Percentiles rank a stretch among this genome's conserved stretches.
Evolutionary conservation across 2,888 invertebrate species (phyloP).

Genomic region (Scaptomyza parva): DNA sequence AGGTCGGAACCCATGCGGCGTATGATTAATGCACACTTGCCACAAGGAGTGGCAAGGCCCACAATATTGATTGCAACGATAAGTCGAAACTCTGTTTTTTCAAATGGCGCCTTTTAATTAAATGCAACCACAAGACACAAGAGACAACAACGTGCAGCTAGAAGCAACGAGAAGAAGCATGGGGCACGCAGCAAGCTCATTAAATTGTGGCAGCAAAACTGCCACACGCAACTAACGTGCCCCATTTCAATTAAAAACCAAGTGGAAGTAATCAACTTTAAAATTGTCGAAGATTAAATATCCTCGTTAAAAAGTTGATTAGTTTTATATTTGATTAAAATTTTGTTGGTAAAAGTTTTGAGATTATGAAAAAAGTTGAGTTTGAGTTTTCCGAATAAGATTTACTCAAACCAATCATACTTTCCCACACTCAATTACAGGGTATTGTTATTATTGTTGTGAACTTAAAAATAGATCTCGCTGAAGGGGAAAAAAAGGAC

Average conservation of each 20-base stretch:
- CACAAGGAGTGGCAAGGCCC: conserved; percentile 39
- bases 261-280: neutral
- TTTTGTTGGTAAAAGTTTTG: no score
- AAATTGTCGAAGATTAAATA: neutral
- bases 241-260: conserved; percentile 79
- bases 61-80: conserved; percentile 59
- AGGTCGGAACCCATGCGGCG: conserved; percentile 52
- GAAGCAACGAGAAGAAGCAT: conserved; percentile 11
- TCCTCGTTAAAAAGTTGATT: conserved; percentile 7
- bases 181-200: conserved; percentile 34
- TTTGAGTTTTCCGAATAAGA: no score
- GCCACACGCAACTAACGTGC: conserved; percentile 84
- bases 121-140: conserved; percentile 43
- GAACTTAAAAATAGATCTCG: conserved; percentile 7
- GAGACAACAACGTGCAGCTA: conserved; percentile 1
- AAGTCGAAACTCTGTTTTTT: conserved; percentile 38
- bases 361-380: no score
- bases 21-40: conserved; percentile 63
- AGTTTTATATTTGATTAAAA: no score
- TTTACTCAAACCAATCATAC: no score
- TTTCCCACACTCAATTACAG: neutral
- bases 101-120: conserved; percentile 72
- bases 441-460: conserved; percentile 13
- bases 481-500: conserved; percentile 4
- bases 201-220: conserved; percentile 74